Conservation (phyloP, 1,140 invertebrate species). For the Drosophila ohnishii region DNA sequence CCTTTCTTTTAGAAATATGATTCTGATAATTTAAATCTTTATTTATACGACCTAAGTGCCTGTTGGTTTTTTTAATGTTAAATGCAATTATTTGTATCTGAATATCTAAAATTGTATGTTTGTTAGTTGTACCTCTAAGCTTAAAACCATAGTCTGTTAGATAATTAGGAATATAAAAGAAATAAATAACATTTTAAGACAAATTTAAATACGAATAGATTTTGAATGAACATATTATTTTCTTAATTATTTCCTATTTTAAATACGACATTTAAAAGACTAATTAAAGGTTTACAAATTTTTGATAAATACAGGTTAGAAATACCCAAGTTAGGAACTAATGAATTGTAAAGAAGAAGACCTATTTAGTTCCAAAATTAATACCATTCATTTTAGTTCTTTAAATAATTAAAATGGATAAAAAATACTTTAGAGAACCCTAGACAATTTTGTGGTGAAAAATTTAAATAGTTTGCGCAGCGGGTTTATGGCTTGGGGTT, state of each 20-base stretch:
- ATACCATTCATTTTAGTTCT: neutral
- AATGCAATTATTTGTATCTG: neutral
- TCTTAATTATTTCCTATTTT: neutral
- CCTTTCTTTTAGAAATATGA: no score
- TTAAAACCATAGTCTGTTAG: neutral
- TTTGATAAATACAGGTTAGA: no score
- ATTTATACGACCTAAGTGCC: neutral
- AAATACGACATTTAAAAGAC: neutral
- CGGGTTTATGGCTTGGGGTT: neutral
- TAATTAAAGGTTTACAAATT: neutral
- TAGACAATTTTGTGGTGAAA: conserved; percentile 2
- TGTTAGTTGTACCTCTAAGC: neutral
- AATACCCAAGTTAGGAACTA: neutral
- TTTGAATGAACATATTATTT: no score
- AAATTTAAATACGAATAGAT: no score
- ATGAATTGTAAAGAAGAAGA: neutral
- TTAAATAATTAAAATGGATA: neutral
- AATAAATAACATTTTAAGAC: neutral
- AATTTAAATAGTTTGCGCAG: neutral
- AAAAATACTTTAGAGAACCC: neutral
- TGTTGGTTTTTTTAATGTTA: neutral
- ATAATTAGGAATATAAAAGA: neutral
- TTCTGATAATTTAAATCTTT: neutral
- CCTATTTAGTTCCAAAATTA: neutral
- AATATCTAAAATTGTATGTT: neutral